Base-by-base conservation (phyloP, 2,113 vertebrate genomes). In the Cairina moschata region DNA sequence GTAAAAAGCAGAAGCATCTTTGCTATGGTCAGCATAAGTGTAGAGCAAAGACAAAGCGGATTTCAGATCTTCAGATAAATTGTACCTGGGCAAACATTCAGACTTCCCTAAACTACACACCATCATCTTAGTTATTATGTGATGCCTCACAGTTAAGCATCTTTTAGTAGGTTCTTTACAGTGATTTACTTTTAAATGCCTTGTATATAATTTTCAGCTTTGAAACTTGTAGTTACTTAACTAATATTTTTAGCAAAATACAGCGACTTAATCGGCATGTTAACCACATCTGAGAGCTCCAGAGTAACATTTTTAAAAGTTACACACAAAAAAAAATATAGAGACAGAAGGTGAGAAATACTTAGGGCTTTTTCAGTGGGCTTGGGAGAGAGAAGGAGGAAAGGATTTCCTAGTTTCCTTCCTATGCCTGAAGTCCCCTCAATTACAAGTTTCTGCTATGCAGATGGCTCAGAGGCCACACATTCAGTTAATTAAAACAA, bases 401-500 rank as follows among this genome's bases (percentile, higher is more conserved):
- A 87, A 26, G 31, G 74, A 84, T 91, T 92, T 87, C 67, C 67
- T 78, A 73, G 62, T n/a, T 93, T 96, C 82, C 82, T 90, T 89
- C 87, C 87, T 62, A 48, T 21, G 88, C 31, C 34, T 83, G 1
- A 89, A 82, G 55, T 40, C 31, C 28, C 17, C 38, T 73, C 71
- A 89, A 3, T 85, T 95, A 2, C 15, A 82, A 84, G 50, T 87
- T 89, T 96, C 66, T 69, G 65, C 44, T 71, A 54, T 59, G 71
- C 36, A 87, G 55, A 76, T 28, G 38, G 68, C 83, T 88, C 73
- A 97, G 74, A 80, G 67, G 63, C 44, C 58, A 90, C 82, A 73
- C 67, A 90, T 69, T 38, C 40, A 66, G n/a, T 71, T 86, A 91
- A 90, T 77, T 80, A 91, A 91, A 96, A 95, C 69, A 79, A 92